A percentile compares a stretch with the other conserved stretches of the same genome.
phyloP scores from a whole-genome alignment of 1,140 invertebrate species.

The Pseudomyrmex pallidus region DNA sequence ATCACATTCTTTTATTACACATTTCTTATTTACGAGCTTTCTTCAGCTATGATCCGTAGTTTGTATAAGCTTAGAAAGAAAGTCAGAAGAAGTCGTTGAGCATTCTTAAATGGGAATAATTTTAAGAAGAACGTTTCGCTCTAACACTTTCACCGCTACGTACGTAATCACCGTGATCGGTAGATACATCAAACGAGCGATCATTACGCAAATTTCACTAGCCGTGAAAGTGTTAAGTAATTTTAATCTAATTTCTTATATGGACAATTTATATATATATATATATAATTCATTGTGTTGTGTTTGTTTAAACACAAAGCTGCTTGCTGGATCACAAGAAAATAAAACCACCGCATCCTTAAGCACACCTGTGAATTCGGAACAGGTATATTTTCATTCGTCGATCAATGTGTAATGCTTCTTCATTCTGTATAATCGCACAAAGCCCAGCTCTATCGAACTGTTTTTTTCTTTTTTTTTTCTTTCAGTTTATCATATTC shows the following conservation, averaged over 20 bases:
- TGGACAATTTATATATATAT: slow-evolving; percentile 14
- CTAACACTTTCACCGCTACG: slow-evolving; percentile 38
- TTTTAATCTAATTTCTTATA: slow-evolving; percentile 48
- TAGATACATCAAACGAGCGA: slow-evolving; percentile 32
- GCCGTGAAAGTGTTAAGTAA: slow-evolving; percentile 56
- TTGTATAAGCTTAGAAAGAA: slow-evolving; percentile 2
- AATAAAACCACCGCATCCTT: slow-evolving; percentile 83
- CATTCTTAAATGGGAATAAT: neutral
- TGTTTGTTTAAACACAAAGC: slow-evolving; percentile 81
- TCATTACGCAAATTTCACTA: neutral
- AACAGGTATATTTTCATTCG: slow-evolving; percentile 82
- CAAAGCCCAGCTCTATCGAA: slow-evolving; percentile 1
- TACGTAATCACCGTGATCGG: too few relatives aligned
- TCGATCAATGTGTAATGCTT: slow-evolving; percentile 69
- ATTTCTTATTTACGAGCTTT: slow-evolving; percentile 16
- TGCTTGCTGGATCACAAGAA: slow-evolving; percentile 84
- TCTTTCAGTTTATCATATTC: slow-evolving; percentile 2
- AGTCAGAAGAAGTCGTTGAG: neutral
- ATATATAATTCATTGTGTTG: slow-evolving; percentile 71
- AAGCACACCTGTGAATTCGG: slow-evolving; percentile 84
- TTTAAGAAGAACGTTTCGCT: slow-evolving; percentile 14
- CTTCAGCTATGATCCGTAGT: slow-evolving; percentile 1
- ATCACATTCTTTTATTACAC: slow-evolving; percentile 22
- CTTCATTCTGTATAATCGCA: slow-evolving; percentile 23
- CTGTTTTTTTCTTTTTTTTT: slow-evolving; percentile 54